phyloP scores from a whole-genome alignment of 2,888 invertebrate species.

The Brassicogethes aeneus region DNA sequence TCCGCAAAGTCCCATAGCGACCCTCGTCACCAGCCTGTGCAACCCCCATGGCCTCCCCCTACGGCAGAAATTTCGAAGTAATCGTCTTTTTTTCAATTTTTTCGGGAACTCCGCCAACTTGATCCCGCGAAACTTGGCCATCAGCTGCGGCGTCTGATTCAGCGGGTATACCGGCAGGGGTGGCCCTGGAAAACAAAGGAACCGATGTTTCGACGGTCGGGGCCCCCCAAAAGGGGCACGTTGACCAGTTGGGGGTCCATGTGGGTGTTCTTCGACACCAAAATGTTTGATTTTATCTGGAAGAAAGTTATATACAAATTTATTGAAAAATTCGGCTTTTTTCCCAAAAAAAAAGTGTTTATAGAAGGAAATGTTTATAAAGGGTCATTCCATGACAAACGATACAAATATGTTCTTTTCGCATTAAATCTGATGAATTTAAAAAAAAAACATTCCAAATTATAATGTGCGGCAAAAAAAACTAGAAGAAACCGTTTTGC shows the following conservation, averaged over 20 bases:
- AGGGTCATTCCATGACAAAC: no score
- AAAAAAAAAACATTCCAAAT: no score
- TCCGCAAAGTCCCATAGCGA: conserved; percentile 34
- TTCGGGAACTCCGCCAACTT: conserved; percentile 19
- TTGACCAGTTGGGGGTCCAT: conserved; percentile 49
- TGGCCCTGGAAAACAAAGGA: conserved; percentile 53
- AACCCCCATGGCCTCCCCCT: conserved; percentile 28
- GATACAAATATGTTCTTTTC: no score
- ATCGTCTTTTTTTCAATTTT: conserved; percentile 9
- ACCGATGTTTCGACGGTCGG: conserved; percentile 55
- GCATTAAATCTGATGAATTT: no score
- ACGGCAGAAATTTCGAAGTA: conserved; percentile 6
- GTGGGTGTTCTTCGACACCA: conserved; percentile 50
- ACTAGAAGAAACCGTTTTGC: no score
- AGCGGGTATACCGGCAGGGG: conserved; percentile 39
- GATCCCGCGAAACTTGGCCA: conserved; percentile 21
- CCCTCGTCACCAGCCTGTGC: conserved; percentile 30
- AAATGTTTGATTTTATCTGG: conserved; percentile 50
- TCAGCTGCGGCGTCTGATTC: conserved; percentile 8
- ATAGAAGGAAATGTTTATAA: no score
- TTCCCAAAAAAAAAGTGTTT: no score
- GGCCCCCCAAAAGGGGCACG: conserved; percentile 58
- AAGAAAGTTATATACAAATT: no score
- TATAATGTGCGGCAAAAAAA: no score
- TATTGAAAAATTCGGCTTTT: no score